Conservation (phyloP, 2,113 vertebrate genomes). For the Seriola rivoliana region DNA sequence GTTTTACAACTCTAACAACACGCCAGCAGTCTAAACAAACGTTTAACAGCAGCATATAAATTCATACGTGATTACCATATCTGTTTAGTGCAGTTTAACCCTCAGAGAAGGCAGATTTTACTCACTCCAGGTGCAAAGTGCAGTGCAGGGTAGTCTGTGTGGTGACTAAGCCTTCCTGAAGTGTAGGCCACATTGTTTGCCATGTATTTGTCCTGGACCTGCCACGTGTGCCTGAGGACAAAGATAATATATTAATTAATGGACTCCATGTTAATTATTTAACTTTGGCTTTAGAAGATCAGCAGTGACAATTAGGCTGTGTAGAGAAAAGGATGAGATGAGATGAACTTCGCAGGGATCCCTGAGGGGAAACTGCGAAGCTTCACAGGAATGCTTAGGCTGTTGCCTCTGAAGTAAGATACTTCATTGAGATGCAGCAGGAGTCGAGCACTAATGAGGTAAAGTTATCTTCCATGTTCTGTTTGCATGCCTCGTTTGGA, state of each 20-base stretch:
- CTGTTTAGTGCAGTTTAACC: constrained; percentile 4
- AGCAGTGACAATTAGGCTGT: constrained; percentile 38
- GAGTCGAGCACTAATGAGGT: constrained; percentile 61
- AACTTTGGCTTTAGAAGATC: constrained; percentile 49
- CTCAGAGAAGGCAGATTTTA: background rate
- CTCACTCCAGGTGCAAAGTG: constrained; percentile 95
- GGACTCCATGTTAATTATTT: constrained; percentile 41
- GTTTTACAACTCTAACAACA: constrained; percentile 1
- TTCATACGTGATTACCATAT: background rate
- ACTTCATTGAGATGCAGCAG: constrained; percentile 68
- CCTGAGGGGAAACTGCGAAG: constrained; percentile 40
- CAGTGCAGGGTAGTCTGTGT: constrained; percentile 94
- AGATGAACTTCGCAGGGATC: constrained; percentile 49
- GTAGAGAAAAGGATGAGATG: constrained; percentile 44
- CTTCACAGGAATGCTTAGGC: constrained; percentile 47
- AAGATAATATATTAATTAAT: constrained; percentile 49
- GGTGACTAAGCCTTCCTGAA: constrained; percentile 89
- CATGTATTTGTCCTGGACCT: constrained; percentile 93
- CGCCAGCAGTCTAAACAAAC: background rate
- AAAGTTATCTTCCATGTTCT: constrained; percentile 66
- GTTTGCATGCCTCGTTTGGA: constrained; percentile 60
- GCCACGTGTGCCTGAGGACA: constrained; percentile 92
- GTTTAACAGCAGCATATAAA: background rate
- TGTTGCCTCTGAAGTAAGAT: constrained; percentile 46
- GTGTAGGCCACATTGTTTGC: constrained; percentile 97